Base-by-base conservation (phyloP, 2,113 vertebrate species). In the Podiceps cristatus region DNA sequence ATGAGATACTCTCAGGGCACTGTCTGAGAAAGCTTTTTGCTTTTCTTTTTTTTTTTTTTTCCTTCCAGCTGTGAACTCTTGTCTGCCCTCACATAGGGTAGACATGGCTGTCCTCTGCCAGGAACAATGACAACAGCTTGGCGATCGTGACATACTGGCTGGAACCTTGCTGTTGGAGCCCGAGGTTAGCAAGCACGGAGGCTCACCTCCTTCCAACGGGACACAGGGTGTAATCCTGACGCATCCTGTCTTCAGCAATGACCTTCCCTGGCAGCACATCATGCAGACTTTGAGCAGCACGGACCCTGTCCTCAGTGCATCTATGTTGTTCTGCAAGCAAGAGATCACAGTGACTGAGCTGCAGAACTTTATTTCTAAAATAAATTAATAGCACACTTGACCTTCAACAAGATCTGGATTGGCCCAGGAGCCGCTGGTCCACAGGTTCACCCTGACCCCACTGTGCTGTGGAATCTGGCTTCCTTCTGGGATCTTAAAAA, bases 121-220 rank as follows among this genome's bases (percentile, higher is more conserved):
- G 55, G n/a, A 66, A 2, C 45, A 16, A 5, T 2, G 59, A 29
- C 2, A 45, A 9, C 37, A 31, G 64, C 1, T 1, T 22, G 58
- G 67, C n/a, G 12, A 3, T 5, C 0, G 2, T 1, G 5, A 35
- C 0, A 1, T 0, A 3, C 31, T 59, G 3, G 31, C 50, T 7
- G 58, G 45, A 6, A 25, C 9, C 28, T 31, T 23, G 42, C 31
- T 62, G 40, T n/a, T 17, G 10, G 20, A 60, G 17, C 29, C 42
- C 1, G 3, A 10, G 44, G 11, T 19, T 0, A 24, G 20, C 0
- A 0, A 3, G 3, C 28, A 0, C 0, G 11, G 49, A 0, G 1
- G 22, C 42, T 40, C 3, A 0, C 7, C 31, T 45, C 71, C 56
- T 49, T 50, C 53, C 45, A 13, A 0, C 0, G 0, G 58, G 55